phyloP scores from a whole-genome alignment of 1,140 invertebrate genomes.

The Scaptomyza graminum region DNA sequence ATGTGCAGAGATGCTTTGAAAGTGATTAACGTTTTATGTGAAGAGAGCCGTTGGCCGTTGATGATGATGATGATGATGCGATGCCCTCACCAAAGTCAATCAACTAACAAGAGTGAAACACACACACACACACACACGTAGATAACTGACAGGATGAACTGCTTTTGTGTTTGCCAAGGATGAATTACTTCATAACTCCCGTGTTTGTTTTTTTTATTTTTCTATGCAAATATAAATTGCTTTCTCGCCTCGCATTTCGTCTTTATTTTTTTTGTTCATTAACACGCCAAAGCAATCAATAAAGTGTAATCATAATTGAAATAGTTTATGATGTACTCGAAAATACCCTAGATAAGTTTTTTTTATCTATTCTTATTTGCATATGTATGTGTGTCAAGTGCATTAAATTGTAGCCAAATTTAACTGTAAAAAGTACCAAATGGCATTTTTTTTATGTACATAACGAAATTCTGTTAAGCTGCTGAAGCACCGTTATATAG shows the following conservation, averaged over 20 bases:
- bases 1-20: slow-evolving; percentile 41
- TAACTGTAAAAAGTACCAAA: slow-evolving; percentile 8
- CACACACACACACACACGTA: too few relatives aligned
- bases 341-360: slow-evolving; percentile 1
- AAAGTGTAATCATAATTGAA: slow-evolving; percentile 1
- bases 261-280: background rate
- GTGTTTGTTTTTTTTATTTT: background rate
- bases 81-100: slow-evolving; percentile 34
- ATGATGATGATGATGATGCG: slow-evolving; percentile 7
- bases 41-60: slow-evolving; percentile 26
- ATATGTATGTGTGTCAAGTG: too few relatives aligned
- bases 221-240: slow-evolving; percentile 13
- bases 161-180: background rate
- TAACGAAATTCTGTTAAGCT: background rate
- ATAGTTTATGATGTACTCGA: background rate
- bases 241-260: slow-evolving; percentile 5
- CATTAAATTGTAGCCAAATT: background rate
- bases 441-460: background rate
- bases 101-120: slow-evolving; percentile 15
- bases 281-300: slow-evolving; percentile 17
- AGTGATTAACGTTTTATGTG: slow-evolving; percentile 71
- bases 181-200: background rate
- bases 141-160: background rate
- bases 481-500: slow-evolving; percentile 11
- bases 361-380: background rate